A percentile compares a stretch with the other conserved stretches of the same genome.
phyloP scores from a whole-genome alignment of 2,888 invertebrate genomes.

The Lepeophtheirus nordmannii region DNA sequence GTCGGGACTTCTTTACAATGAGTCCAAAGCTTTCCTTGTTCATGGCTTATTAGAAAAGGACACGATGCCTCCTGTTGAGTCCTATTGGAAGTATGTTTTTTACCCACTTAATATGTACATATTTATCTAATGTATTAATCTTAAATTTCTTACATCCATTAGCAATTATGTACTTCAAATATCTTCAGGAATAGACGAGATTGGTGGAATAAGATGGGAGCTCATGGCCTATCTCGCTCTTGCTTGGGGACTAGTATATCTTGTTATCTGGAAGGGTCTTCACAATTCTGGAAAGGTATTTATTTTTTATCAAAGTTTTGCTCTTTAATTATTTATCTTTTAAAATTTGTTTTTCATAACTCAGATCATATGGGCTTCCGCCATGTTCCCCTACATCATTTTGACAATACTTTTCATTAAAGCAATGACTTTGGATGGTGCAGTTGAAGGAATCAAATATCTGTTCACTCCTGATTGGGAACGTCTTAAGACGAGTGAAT shows the following conservation, averaged over 20 bases:
- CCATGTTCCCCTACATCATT: slow-evolving; percentile 25
- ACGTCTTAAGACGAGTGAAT: slow-evolving; percentile 32
- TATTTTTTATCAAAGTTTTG: neutral
- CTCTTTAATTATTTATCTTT: neutral
- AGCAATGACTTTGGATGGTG: slow-evolving; percentile 25
- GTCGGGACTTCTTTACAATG: slow-evolving; percentile 10
- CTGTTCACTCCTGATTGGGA: slow-evolving; percentile 50
- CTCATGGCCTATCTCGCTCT: slow-evolving; percentile 3
- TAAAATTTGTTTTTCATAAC: slow-evolving; percentile 10
- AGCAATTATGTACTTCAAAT: slow-evolving; percentile 24
- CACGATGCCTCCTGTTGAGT: slow-evolving; percentile 13
- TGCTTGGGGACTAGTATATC: slow-evolving; percentile 22
- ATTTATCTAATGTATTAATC: neutral
- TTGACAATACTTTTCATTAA: slow-evolving; percentile 20
- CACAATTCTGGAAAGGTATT: slow-evolving; percentile 24
- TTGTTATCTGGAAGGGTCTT: slow-evolving; percentile 25
- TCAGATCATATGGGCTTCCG: slow-evolving; percentile 56
- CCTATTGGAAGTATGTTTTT: slow-evolving; percentile 23
- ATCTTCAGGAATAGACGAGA: slow-evolving; percentile 12
- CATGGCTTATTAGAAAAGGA: slow-evolving; percentile 17
- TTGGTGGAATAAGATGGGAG: slow-evolving; percentile 20
- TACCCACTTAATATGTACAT: neutral
- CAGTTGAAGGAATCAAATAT: slow-evolving; percentile 46
- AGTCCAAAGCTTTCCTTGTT: slow-evolving; percentile 15
- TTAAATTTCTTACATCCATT: neutral